These are phyloP conservation scores for Anoplolepis gracilipes DNA, from an alignment of 1,140 invertebrate species.

Conservation along the genomic window DNA sequence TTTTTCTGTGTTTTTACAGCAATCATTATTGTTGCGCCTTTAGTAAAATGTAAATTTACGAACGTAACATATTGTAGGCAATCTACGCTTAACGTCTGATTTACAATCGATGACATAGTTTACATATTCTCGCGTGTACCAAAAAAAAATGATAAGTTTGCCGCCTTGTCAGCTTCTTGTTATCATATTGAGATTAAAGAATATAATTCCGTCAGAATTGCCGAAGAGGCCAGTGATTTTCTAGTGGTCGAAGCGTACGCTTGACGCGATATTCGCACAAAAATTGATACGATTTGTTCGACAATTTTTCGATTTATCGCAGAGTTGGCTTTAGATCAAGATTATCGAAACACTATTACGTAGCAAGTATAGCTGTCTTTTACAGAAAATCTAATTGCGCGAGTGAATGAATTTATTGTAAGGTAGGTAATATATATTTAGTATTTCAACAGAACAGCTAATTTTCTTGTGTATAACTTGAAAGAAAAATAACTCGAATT, in stretches of 20 bases:
- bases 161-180: background rate
- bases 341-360: background rate
- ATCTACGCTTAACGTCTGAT: background rate
- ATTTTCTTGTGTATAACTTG: background rate
- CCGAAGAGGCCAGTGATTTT: constrained; percentile 4
- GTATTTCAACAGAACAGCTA: background rate
- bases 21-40: background rate
- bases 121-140: background rate
- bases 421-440: background rate
- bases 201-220: background rate
- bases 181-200: background rate
- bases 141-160: constrained; percentile 15
- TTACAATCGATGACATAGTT: background rate
- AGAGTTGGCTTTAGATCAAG: too few relatives aligned
- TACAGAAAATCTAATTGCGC: background rate
- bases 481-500: background rate
- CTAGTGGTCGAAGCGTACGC: background rate
- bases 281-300: background rate
- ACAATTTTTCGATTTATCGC: background rate
- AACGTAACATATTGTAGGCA: background rate
- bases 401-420: background rate
- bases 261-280: background rate
- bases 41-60: background rate
- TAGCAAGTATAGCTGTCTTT: background rate
- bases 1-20: background rate